Evolutionary conservation across 1,140 invertebrate species (phyloP), one percentile per base, ranked within the genome.

Genomic region (Hyles vespertilio): DNA sequence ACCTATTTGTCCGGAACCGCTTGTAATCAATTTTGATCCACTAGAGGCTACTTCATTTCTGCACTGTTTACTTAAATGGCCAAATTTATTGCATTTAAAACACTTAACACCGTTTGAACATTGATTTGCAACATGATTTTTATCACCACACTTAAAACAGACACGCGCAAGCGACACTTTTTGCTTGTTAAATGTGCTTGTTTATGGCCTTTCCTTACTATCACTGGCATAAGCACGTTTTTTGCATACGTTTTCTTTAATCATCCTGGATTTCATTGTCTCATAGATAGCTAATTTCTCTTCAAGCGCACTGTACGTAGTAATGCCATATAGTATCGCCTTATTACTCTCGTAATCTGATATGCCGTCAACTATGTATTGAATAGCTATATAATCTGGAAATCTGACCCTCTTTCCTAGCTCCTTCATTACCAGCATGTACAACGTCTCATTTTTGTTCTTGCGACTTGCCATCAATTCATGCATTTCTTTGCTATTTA

Each of bases 351-450:
- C 32, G n/a, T 3, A 8, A 10, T 51, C 32, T 8, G 3, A 4
- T 12, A 51, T 51, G 32, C 49, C 49, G 11, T 34, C 32, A n/a
- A 34, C 36, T 9, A 53, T 53, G 11, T 53, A 53, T 11, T 53
- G 51, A 43, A 53, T 53, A 2, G 51, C 51, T 5, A 53, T 34
- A 53, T 53, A 53, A 12, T 53, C 51, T 2, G 51, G 9, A 4
- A 53, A 43, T 12, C 22, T 53, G 1, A 3, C 51, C n/a, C 51
- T 5, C 22, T 53, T 53, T 7, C 51, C 34, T 3, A 51, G 9
- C 7, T 33, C 50, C 11, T 51, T 51, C 50, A 51, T 51, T 2
- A 3, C 8, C 5, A 53, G 34, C 51, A 53, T 53, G 8, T 53
- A 53, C 7, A 40, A 3, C 4, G 4, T 53, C n/a, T 53, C 51